A percentile compares a stretch with the other conserved stretches of the same genome.
Evolutionary conservation across 2,888 invertebrate genomes (phyloP).

Genomic region (Leucophenga montana): DNA sequence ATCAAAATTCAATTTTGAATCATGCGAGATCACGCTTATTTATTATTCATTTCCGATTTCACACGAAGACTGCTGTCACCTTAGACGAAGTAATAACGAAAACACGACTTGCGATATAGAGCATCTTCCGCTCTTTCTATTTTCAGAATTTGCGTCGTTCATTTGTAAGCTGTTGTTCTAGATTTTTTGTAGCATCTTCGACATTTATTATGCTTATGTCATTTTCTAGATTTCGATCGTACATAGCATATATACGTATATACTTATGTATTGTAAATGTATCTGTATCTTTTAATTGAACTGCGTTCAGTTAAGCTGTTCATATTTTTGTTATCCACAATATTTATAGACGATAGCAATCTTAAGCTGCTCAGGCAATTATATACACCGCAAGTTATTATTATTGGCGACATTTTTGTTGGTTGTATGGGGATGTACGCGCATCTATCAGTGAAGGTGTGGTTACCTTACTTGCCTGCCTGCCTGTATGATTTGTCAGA

Average conservation of each 20-base stretch:
- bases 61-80: no score
- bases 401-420: conserved; percentile 2
- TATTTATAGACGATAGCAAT: neutral
- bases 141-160: conserved; percentile 10
- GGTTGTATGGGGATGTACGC: neutral
- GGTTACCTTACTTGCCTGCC: neutral
- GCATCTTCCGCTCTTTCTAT: neutral
- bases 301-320: conserved; percentile 17
- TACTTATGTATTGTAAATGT: neutral
- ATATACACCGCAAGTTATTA: neutral
- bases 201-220: conserved; percentile 57
- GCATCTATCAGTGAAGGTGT: no score
- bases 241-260: conserved; percentile 31
- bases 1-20: no score
- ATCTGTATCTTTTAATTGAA: conserved; percentile 35
- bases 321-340: neutral
- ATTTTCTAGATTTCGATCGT: conserved; percentile 59
- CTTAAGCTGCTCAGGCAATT: conserved; percentile 7
- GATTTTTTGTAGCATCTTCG: conserved; percentile 33
- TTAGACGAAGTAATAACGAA: no score
- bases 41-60: no score
- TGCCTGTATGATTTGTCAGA: neutral
- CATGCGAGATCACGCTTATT: no score
- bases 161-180: conserved; percentile 37
- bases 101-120: neutral